Conservation (phyloP, 1,140 invertebrate genomes). For the Bombus ignitus region DNA sequence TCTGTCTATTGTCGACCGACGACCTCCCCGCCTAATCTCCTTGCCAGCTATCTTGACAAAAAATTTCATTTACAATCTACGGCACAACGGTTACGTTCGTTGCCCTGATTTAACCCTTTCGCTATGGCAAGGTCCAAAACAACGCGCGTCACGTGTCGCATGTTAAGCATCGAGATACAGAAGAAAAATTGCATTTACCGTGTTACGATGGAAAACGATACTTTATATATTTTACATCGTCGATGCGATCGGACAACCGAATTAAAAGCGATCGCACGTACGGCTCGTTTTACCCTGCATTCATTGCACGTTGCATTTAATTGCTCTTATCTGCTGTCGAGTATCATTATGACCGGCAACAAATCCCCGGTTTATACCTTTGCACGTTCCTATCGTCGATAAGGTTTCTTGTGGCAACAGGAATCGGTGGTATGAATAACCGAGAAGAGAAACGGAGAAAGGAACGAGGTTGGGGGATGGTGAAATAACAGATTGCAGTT, state of each 20-base stretch:
- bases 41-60: conserved; percentile 45
- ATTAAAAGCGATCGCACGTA: conserved; percentile 5
- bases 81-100: conserved; percentile 19
- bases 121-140: not conserved
- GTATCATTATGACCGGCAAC: conserved; percentile 43
- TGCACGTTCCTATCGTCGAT: conserved; percentile 55
- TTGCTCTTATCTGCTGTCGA: conserved; percentile 56
- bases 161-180: too few relatives aligned
- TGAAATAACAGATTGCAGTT: conserved; percentile 80
- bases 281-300: conserved; percentile 5
- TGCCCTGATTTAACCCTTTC: conserved; percentile 13
- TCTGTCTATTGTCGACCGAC: conserved; percentile 46
- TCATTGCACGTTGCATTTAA: conserved; percentile 41
- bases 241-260: not conserved
- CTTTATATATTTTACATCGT: too few relatives aligned
- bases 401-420: conserved; percentile 40
- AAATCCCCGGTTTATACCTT: conserved; percentile 55
- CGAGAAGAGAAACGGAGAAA: conserved; percentile 56
- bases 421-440: conserved; percentile 48
- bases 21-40: conserved; percentile 49
- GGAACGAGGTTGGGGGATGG: conserved; percentile 50
- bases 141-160: not conserved
- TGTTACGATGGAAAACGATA: not conserved
- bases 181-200: too few relatives aligned
- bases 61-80: conserved; percentile 11